Evolutionary conservation across 2,797 vertebrate genomes (phyloP), one percentile per base, ranked within the genome.

Genomic region (Scolopax bukidnonensis): DNA sequence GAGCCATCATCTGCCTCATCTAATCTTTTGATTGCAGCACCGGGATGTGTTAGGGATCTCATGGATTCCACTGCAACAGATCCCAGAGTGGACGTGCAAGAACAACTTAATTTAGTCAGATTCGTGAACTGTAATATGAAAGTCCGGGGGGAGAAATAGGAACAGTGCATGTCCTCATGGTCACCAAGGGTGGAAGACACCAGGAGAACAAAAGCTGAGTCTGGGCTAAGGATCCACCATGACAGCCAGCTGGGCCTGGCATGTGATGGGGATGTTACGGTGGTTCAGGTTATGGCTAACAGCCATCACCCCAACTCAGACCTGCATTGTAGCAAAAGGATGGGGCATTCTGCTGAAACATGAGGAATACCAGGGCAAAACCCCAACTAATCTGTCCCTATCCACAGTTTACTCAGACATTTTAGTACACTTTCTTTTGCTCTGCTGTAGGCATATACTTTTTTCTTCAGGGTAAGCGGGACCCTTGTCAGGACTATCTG

Each of bases 231-330:
- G 56, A 41, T 43, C n/a, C 30, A 53, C 7, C 23, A 19, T 11
- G n/a, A 43, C 32, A 40, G 16, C 47, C 16, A n/a, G 17, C 4
- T 6, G 5, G 10, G 30, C 2, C 21, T 89, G 53, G 51, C 4
- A 0, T 2, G 8, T 28, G 56, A 7, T 17, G 2, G 11, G 36
- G 69, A 11, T 64, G 50, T 45, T 4, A 13, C 0, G 0, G 40
- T 28, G 36, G 23, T 23, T 83, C 41, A 47, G 47, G 65, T 33
- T 0, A 3, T 36, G 32, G 41, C 12, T 41, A 19, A 33, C 41
- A 69, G 15, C 21, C 69, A 45, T 47, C 27, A 20, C 14, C 30
- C 70, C 33, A 57, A 61, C 63, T 79, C 32, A 81, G 30, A 69
- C 12, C 14, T 21, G 50, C 21, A 57, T 12, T 1, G 1, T 8